Percentiles rank a stretch among this genome's conserved stretches.
Conservation (phyloP, 1,140 invertebrate species). For the Nomia melanderi region DNA sequence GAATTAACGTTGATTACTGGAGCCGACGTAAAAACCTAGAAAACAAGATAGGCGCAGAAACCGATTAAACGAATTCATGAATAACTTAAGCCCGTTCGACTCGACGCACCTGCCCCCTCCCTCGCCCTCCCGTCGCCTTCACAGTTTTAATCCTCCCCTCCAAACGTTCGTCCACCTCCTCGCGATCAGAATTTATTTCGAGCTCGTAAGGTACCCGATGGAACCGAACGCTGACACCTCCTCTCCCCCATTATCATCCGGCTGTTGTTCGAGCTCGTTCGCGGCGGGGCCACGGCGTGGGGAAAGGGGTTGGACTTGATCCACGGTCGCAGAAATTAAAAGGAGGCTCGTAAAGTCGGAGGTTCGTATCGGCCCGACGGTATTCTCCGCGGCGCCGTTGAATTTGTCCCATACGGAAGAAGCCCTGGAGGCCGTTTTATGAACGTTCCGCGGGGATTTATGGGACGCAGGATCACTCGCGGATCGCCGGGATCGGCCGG, state of each 20-base stretch:
- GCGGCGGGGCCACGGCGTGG: neutral
- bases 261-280: neutral
- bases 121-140: constrained; percentile 17
- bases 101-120: constrained; percentile 70
- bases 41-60: constrained; percentile 78
- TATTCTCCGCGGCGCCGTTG: neutral
- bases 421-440: constrained; percentile 36
- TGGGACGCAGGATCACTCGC: constrained; percentile 15
- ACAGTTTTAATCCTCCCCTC: constrained; percentile 22
- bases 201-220: constrained; percentile 43
- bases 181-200: constrained; percentile 4
- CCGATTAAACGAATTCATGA: constrained; percentile 81
- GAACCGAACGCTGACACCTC: constrained; percentile 30
- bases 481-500: neutral
- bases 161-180: neutral
- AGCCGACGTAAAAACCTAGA: constrained; percentile 70
- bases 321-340: constrained; percentile 25
- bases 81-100: constrained; percentile 75
- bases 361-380: neutral
- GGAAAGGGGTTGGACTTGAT: neutral
- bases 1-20: constrained; percentile 79
- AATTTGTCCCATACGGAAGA: constrained; percentile 31
- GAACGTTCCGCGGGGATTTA: constrained; percentile 42
- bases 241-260: neutral
- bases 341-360: constrained; percentile 52